Conservation (phyloP, 1,140 invertebrate species). For the Sarcophaga peregrina region DNA sequence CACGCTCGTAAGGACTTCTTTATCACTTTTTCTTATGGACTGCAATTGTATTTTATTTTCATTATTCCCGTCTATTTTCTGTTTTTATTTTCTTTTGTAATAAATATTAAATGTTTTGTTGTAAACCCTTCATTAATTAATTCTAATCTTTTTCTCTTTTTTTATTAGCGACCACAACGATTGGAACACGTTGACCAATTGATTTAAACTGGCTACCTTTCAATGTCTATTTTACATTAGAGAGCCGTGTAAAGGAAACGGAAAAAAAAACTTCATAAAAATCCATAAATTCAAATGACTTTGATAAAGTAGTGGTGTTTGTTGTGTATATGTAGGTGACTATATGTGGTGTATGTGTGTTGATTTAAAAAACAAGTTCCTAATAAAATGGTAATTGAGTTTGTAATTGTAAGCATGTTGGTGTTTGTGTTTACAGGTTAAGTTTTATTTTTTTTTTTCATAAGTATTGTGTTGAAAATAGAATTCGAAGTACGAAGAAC, state of each 20-base stretch:
- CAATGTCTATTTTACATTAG: not conserved
- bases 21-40: not conserved
- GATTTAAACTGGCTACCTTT: not conserved
- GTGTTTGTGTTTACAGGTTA: too few species aligned
- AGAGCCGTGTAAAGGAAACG: not conserved
- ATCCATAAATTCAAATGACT: not conserved
- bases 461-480: too few species aligned
- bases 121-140: not conserved
- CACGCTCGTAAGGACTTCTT: not conserved
- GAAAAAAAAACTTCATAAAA: not conserved
- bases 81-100: not conserved
- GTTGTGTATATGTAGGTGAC: too few species aligned
- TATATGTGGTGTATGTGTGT: too few species aligned
- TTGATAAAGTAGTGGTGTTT: too few species aligned
- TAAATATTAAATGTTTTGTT: not conserved
- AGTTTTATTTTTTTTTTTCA: too few species aligned
- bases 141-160: not conserved
- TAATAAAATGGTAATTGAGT: too few species aligned
- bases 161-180: not conserved
- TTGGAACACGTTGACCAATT: conserved; percentile 35
- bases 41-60: not conserved
- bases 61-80: not conserved
- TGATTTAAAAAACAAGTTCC: too few species aligned
- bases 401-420: too few species aligned
- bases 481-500: too few species aligned